phyloP scores from a whole-genome alignment of 1,140 invertebrate species.

The Manduca sexta region DNA sequence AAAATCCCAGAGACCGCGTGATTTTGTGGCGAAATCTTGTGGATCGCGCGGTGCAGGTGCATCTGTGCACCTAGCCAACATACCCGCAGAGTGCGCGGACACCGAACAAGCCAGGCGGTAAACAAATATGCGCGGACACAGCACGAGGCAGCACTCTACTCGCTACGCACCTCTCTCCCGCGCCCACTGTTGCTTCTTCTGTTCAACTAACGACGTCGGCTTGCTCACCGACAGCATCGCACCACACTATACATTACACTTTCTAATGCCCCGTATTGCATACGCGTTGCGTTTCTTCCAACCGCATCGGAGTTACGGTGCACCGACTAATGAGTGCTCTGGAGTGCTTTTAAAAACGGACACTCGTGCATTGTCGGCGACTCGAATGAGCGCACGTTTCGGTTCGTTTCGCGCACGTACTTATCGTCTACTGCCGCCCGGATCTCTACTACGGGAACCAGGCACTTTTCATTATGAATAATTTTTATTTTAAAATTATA shows the following conservation, averaged over 20 bases:
- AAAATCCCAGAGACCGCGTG: conserved; percentile 25
- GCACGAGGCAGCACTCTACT: background rate
- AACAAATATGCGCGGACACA: conserved; percentile 8
- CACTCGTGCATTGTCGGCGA: conserved; percentile 47
- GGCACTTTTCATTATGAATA: no score
- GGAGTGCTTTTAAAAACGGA: conserved; percentile 56
- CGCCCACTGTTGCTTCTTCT: conserved; percentile 85
- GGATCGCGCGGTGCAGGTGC: conserved; percentile 18
- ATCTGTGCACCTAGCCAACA: conserved; percentile 8
- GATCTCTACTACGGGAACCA: conserved; percentile 12
- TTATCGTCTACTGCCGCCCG: conserved; percentile 46
- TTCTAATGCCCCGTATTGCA: conserved; percentile 63
- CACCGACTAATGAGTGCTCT: conserved; percentile 57
- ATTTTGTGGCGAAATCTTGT: conserved; percentile 31
- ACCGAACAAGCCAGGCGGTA: no score
- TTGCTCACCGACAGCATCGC: conserved; percentile 69
- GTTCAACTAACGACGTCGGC: conserved; percentile 78
- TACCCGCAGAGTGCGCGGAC: background rate
- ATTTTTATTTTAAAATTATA: no score
- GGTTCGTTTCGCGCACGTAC: conserved; percentile 56
- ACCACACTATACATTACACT: conserved; percentile 60
- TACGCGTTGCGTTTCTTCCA: conserved; percentile 44
- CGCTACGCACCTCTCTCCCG: conserved; percentile 78
- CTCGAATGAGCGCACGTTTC: conserved; percentile 36
- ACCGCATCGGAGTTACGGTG: conserved; percentile 56